These are phyloP conservation scores for Cecidostiba fungosa DNA, from an alignment of 2,888 invertebrate species.

Conservation along the genomic window DNA sequence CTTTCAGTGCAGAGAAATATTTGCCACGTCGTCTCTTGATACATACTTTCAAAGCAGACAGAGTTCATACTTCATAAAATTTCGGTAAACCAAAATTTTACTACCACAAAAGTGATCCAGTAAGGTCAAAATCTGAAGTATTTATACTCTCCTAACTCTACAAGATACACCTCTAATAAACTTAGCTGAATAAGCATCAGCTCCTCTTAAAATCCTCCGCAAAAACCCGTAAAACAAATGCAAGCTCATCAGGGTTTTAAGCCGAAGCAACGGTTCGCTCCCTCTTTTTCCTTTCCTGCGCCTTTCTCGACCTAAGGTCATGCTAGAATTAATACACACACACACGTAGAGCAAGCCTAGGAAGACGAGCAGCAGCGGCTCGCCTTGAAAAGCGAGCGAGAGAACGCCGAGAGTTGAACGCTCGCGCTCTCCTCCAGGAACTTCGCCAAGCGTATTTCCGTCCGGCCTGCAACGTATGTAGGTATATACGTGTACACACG, in stretches of 20 bases:
- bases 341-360: neutral
- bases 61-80: neutral
- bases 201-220: neutral
- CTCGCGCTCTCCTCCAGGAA: conserved; percentile 57
- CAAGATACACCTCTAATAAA: neutral
- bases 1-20: neutral
- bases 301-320: conserved; percentile 46
- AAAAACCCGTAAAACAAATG: neutral
- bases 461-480: conserved; percentile 27
- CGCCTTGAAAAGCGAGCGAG: conserved; percentile 18
- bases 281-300: conserved; percentile 5
- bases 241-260: neutral
- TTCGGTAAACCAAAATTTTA: neutral
- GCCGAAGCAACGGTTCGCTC: conserved; percentile 28
- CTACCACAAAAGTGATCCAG: neutral
- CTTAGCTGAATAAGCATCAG: neutral
- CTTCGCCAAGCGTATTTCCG: conserved; percentile 65
- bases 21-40: no score
- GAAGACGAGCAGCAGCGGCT: neutral
- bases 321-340: conserved; percentile 56
- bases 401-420: conserved; percentile 58
- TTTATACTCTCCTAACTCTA: neutral
- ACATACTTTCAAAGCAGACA: no score
- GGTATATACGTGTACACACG: neutral
- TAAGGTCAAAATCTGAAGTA: neutral